These are phyloP conservation scores for Trichogramma evanescens DNA, from an alignment of 2,888 invertebrate species.

Conservation along the genomic window DNA sequence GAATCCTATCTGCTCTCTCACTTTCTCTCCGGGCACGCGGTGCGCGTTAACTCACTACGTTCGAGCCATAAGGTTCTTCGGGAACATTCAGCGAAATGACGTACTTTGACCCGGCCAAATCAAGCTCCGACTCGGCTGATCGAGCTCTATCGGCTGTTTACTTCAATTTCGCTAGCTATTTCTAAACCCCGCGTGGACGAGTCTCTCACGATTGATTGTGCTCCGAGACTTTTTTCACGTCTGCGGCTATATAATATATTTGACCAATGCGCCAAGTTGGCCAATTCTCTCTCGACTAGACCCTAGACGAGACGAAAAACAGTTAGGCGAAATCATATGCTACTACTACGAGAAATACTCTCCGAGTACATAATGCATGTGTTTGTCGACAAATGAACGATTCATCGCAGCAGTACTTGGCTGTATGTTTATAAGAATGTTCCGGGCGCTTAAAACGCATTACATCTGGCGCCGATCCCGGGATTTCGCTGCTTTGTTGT, in stretches of 20 bases:
- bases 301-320: neutral
- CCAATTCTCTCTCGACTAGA: no score
- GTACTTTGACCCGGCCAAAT: slow-evolving; percentile 20
- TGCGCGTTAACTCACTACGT: slow-evolving; percentile 9
- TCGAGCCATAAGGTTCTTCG: slow-evolving; percentile 27
- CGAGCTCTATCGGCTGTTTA: neutral
- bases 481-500: slow-evolving; percentile 7
- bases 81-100: slow-evolving; percentile 22
- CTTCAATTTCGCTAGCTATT: slow-evolving; percentile 8
- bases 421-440: no score
- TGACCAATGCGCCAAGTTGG: no score
- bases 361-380: neutral
- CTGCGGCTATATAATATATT: neutral
- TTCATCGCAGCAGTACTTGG: neutral
- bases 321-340: neutral
- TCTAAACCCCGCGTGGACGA: slow-evolving; percentile 7
- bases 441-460: slow-evolving; percentile 12
- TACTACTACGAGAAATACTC: no score
- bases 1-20: slow-evolving; percentile 27
- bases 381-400: neutral
- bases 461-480: slow-evolving; percentile 21
- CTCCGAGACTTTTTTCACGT: slow-evolving; percentile 6
- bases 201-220: slow-evolving; percentile 4
- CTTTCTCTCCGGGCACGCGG: neutral
- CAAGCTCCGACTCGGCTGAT: neutral